A percentile compares a stretch with the other conserved stretches of the same genome.
These are phyloP conservation scores for Acanthaster planci DNA, from an alignment of 35 echinoderm and acorn worm genomes.

Conservation along the genomic window DNA sequence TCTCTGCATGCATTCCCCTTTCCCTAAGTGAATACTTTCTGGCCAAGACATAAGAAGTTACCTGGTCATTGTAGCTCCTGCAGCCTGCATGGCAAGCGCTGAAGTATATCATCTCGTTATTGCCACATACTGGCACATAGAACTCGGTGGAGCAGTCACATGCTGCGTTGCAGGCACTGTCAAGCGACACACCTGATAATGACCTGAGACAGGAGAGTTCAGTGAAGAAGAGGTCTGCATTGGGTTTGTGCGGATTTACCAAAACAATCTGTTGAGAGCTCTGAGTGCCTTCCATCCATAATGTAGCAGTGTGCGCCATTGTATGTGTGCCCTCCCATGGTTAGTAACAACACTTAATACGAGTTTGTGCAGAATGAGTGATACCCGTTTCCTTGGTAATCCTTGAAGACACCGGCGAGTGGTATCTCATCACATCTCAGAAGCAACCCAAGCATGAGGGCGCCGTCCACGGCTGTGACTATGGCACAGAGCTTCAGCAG, in stretches of 20 bases:
- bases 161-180: conserved; percentile 22
- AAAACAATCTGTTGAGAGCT: no score
- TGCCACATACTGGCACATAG: conserved; percentile 36
- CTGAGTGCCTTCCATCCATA: no score
- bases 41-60: neutral
- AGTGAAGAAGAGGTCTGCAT: no score
- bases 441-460: conserved; percentile 8
- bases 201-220: neutral
- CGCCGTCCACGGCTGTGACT: neutral
- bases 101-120: conserved; percentile 38
- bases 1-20: neutral
- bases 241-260: no score
- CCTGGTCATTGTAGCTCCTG: neutral
- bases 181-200: neutral
- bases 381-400: conserved; percentile 18
- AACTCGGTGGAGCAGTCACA: conserved; percentile 35
- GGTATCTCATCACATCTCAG: conserved; percentile 33
- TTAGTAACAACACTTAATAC: no score
- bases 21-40: neutral
- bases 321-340: no score
- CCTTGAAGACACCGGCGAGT: conserved; percentile 20
- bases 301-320: no score
- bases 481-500: conserved; percentile 27
- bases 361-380: neutral
- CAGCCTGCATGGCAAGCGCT: conserved; percentile 44